Evolutionary conservation across 1,140 invertebrate species (phyloP).

Genomic region (Rhopalosiphum padi): DNA sequence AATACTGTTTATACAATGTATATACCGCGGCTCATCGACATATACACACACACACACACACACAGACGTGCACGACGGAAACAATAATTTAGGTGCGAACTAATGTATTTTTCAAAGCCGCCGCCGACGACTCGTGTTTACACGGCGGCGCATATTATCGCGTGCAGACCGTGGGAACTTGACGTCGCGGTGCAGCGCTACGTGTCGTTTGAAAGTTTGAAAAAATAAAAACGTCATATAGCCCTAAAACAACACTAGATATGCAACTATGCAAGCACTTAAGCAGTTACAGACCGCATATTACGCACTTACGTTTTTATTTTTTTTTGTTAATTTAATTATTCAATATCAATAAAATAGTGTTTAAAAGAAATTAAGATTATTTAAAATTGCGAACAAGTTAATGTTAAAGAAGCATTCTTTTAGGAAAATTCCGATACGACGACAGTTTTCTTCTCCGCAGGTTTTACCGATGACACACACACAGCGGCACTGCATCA

Average conservation of each 20-base stretch:
- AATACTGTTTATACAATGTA: background rate
- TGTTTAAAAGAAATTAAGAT: too few relatives aligned
- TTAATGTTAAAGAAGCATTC: background rate
- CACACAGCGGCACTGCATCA: background rate
- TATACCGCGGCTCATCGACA: background rate
- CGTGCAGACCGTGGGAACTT: constrained; percentile 34
- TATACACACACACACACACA: background rate
- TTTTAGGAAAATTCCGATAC: background rate
- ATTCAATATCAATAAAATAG: too few relatives aligned
- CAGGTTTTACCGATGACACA: background rate
- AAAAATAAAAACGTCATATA: background rate
- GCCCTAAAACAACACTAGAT: too few relatives aligned
- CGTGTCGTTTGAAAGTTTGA: constrained; percentile 17
- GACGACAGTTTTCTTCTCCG: background rate
- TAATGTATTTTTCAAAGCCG: constrained; percentile 14
- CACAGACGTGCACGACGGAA: background rate
- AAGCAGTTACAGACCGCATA: too few relatives aligned
- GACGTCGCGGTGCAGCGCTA: background rate
- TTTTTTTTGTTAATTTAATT: too few relatives aligned
- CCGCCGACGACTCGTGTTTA: background rate
- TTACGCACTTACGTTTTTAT: too few relatives aligned
- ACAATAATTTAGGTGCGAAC: constrained; percentile 45
- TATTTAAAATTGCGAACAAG: background rate
- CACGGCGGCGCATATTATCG: background rate
- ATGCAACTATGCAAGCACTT: too few relatives aligned